Evolutionary conservation across 2,888 invertebrate genomes (phyloP).

Genomic region (Nephrotoma appendiculata): DNA sequence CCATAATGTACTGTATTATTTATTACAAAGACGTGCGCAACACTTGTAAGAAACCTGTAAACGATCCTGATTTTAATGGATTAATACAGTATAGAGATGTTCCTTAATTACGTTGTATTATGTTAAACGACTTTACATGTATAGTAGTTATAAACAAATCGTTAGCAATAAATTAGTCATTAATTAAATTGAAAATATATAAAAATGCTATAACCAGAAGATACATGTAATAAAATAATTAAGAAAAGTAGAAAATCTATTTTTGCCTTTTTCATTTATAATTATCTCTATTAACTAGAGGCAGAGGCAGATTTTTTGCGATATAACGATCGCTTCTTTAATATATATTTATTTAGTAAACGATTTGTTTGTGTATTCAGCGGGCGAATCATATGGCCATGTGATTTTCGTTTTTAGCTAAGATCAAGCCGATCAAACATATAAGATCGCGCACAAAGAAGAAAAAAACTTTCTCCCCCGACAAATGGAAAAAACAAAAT

Average conservation of each 20-base stretch:
- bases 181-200: background rate
- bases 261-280: background rate
- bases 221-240: background rate
- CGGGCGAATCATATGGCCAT: background rate
- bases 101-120: background rate
- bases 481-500: background rate
- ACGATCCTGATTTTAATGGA: background rate
- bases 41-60: background rate
- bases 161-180: background rate
- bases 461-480: background rate
- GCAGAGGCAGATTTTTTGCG: background rate
- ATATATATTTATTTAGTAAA: background rate
- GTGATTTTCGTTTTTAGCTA: background rate
- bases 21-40: background rate
- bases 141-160: background rate
- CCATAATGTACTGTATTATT: background rate
- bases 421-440: background rate
- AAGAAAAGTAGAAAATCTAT: background rate
- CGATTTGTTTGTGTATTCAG: background rate
- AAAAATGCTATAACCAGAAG: background rate
- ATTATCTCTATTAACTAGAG: background rate
- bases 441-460: background rate
- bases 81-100: background rate
- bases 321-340: background rate
- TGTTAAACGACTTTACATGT: background rate